phyloP scores from a whole-genome alignment of 2,113 vertebrate genomes.

The Leucoraja erinaceus region DNA sequence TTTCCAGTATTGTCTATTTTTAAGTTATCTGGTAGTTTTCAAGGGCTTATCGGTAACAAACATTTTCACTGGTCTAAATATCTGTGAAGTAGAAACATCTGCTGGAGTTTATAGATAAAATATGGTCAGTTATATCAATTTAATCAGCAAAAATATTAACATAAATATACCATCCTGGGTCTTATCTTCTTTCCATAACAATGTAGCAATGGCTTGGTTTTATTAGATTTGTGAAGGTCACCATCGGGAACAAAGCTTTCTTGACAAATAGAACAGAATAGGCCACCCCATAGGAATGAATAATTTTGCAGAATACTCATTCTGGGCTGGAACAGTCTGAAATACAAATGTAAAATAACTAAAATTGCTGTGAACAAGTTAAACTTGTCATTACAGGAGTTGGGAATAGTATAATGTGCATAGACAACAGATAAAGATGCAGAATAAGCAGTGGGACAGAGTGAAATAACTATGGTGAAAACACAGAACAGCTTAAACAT shows the following conservation, averaged over 20 bases:
- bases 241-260: not conserved
- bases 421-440: not conserved
- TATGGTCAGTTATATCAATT: not conserved
- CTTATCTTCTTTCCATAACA: not conserved
- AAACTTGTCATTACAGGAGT: not conserved
- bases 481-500: not conserved
- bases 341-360: not conserved
- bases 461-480: not conserved
- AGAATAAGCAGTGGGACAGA: not conserved
- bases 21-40: not conserved
- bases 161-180: not conserved
- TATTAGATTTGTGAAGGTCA: not conserved
- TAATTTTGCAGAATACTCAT: not conserved
- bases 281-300: not conserved
- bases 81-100: not conserved
- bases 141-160: not conserved
- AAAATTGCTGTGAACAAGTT: too few relatives aligned
- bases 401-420: not conserved
- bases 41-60: too few relatives aligned
- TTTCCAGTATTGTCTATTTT: too few relatives aligned
- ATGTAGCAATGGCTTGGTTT: not conserved
- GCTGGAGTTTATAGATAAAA: not conserved
- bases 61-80: not conserved
- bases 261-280: not conserved
- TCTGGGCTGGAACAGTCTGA: not conserved